Conservation (phyloP, 2,888 invertebrate species). For the Protula sp. region DNA sequence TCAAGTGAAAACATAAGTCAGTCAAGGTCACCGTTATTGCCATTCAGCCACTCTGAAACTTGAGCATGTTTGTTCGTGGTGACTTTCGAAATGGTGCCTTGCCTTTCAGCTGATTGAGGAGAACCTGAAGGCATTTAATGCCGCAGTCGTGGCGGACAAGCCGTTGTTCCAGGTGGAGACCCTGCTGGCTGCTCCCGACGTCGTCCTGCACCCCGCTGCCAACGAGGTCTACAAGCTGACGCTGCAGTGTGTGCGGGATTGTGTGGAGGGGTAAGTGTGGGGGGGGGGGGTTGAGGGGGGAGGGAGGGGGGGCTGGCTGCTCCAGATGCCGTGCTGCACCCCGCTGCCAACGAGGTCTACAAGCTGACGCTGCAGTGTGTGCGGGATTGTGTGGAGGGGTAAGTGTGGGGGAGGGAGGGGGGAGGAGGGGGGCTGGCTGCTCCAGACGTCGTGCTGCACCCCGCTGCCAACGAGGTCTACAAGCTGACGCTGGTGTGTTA, state of each 20-base stretch:
- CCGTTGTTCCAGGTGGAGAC: slow-evolving; percentile 77
- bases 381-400: slow-evolving; percentile 73
- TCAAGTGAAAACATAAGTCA: no score
- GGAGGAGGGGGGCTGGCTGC: slow-evolving; percentile 74
- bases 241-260: slow-evolving; percentile 69
- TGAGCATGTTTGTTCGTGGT: no score
- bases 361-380: slow-evolving; percentile 70
- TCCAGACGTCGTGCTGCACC: slow-evolving; percentile 72
- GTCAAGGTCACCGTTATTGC: no score
- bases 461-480: slow-evolving; percentile 71
- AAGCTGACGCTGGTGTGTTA: slow-evolving; percentile 70
- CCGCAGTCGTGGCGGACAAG: slow-evolving; percentile 58
- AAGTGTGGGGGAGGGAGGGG: no score
- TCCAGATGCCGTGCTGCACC: slow-evolving; percentile 72
- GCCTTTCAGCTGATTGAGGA: slow-evolving; percentile 60
- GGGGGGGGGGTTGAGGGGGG: no score
- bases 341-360: slow-evolving; percentile 71
- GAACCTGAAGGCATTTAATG: slow-evolving; percentile 69
- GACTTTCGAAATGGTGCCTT: no score
- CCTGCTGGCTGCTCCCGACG: slow-evolving; percentile 68
- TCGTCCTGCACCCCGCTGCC: slow-evolving; percentile 69
- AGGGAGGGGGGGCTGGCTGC: slow-evolving; percentile 70
- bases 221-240: slow-evolving; percentile 74
- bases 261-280: slow-evolving; percentile 64
- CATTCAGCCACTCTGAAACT: no score